Evolutionary conservation across 2,888 invertebrate genomes (phyloP).

Genomic region (Agrotis segetum): DNA sequence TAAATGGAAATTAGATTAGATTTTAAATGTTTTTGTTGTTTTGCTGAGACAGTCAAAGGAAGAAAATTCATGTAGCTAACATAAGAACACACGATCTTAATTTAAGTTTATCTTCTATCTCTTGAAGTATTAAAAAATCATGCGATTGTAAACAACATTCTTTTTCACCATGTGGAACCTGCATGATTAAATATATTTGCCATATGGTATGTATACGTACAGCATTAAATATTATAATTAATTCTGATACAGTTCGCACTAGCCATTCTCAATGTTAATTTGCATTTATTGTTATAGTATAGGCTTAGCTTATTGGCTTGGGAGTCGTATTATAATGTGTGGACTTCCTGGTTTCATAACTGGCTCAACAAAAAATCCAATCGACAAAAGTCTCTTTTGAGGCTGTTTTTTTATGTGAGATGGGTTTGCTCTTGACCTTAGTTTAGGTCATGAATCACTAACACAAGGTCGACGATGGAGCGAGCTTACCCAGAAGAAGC

Average conservation of each 20-base stretch:
- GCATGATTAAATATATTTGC: slow-evolving; percentile 20
- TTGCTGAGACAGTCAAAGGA: not conserved
- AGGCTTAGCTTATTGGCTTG: slow-evolving; percentile 24
- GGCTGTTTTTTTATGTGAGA: too few species aligned
- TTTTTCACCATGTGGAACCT: not conserved
- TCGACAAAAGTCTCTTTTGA: too few species aligned
- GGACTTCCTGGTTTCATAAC: slow-evolving; percentile 28
- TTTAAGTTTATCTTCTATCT: not conserved
- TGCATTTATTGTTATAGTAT: slow-evolving; percentile 36
- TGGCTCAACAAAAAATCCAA: not conserved
- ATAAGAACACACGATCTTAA: not conserved
- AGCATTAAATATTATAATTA: slow-evolving; percentile 48
- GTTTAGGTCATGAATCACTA: too few species aligned
- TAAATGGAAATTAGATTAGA: not conserved
- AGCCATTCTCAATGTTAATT: slow-evolving; percentile 45
- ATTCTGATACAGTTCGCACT: slow-evolving; percentile 40
- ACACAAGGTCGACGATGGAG: too few species aligned
- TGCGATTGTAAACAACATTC: not conserved
- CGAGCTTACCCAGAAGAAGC: too few species aligned
- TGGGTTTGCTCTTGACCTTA: too few species aligned
- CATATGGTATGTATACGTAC: not conserved
- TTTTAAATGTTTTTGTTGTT: too few species aligned
- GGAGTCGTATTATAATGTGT: slow-evolving; percentile 9
- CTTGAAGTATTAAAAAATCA: not conserved
- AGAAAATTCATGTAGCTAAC: too few species aligned